Percentiles rank a stretch among this genome's conserved stretches.
Conservation (phyloP, 1,140 invertebrate genomes). For the Ostrea edulis region DNA sequence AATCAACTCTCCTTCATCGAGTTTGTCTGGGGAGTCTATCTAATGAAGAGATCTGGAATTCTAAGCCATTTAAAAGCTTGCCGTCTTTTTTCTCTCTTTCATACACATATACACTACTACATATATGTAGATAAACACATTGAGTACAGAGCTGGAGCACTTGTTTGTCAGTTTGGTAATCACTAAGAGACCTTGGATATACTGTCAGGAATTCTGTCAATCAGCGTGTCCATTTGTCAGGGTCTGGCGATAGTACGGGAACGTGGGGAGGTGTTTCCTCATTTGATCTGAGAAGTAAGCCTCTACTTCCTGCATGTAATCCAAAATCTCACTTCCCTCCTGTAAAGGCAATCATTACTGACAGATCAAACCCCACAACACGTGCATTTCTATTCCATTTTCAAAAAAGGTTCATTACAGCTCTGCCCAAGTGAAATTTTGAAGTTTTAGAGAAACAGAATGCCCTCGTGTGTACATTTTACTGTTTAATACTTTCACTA, state of each 20-base stretch:
- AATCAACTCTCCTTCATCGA: too few species aligned
- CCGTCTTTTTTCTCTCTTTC: too few species aligned
- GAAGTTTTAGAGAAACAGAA: too few species aligned
- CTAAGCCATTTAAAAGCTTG: too few species aligned
- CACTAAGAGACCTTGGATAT: not conserved
- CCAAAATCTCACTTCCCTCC: conserved; percentile 68
- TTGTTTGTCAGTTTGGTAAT: not conserved
- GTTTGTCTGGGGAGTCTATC: too few species aligned
- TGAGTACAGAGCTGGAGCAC: not conserved
- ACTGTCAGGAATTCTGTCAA: not conserved
- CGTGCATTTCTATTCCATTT: too few species aligned
- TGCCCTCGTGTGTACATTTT: too few species aligned
- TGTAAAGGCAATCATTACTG: conserved; percentile 42
- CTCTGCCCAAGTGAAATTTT: too few species aligned
- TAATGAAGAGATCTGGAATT: too few species aligned
- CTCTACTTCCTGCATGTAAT: conserved; percentile 67
- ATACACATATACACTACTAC: not conserved
- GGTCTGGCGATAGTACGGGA: conserved; percentile 57
- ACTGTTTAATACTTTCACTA: too few species aligned
- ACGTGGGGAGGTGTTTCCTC: conserved; percentile 63
- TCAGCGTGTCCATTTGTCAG: conserved; percentile 25
- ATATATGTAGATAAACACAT: not conserved
- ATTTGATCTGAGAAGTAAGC: conserved; percentile 64
- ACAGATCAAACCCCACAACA: not conserved
- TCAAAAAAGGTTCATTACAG: too few species aligned